phyloP scores from a whole-genome alignment of 2,797 vertebrate genomes.

The Clarias pachynema region DNA sequence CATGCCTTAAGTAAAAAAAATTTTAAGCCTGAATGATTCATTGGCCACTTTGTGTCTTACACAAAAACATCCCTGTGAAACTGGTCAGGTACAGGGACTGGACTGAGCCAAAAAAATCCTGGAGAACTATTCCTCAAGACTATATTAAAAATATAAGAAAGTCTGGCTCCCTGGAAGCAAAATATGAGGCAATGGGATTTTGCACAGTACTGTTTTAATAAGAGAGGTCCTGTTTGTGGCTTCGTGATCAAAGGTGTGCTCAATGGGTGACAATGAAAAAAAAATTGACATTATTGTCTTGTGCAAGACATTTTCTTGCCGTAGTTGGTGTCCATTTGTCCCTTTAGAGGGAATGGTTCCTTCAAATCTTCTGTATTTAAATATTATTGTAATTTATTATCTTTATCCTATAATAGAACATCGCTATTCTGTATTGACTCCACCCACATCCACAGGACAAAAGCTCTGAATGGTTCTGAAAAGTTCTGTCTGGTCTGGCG shows the following conservation, averaged over 20 bases:
- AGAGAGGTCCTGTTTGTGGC: not conserved
- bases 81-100: too few relatives aligned
- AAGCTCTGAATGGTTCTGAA: not conserved
- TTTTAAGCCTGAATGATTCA: too few relatives aligned
- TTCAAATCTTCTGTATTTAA: not conserved
- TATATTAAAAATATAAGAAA: too few relatives aligned
- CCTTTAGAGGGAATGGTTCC: not conserved
- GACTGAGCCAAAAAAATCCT: too few relatives aligned
- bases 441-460: not conserved
- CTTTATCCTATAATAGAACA: not conserved
- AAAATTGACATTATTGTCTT: not conserved
- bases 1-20: too few relatives aligned
- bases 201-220: not conserved
- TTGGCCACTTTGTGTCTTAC: too few relatives aligned
- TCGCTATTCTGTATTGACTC: not conserved
- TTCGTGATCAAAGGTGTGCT: not conserved
- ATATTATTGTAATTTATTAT: not conserved
- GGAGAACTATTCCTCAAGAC: too few relatives aligned
- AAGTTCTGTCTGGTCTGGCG: too few relatives aligned
- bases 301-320: not conserved
- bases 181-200: too few relatives aligned
- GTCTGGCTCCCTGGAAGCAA: too few relatives aligned
- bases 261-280: not conserved
- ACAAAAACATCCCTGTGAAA: too few relatives aligned
- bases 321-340: not conserved